Evolutionary conservation across 1,140 invertebrate genomes (phyloP).

Genomic region (Euura saliciscinereae): DNA sequence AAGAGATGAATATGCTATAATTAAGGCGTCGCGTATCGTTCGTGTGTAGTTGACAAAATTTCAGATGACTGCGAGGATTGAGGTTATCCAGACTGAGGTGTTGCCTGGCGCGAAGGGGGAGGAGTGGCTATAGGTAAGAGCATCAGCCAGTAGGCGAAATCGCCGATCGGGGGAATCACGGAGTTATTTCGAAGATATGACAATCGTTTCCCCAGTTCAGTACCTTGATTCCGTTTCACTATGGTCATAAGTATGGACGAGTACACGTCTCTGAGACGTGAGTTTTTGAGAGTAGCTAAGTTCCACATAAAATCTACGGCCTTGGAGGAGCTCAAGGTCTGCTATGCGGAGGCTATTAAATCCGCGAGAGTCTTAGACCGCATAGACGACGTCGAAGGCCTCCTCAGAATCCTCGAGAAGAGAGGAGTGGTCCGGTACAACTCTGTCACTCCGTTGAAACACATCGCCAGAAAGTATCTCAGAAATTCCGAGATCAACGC

Average conservation of each 20-base stretch:
- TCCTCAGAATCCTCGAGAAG: conserved; percentile 47
- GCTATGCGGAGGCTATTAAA: conserved; percentile 9
- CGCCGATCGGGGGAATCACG: background rate
- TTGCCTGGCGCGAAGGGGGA: background rate
- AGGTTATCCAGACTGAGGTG: background rate
- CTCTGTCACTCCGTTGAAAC: conserved; percentile 35
- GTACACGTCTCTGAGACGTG: background rate
- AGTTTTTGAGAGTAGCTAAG: conserved; percentile 2
- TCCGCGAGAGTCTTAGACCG: conserved; percentile 25
- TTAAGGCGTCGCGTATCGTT: no score
- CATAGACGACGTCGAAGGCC: conserved; percentile 34
- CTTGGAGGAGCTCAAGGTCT: background rate
- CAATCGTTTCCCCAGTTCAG: no score
- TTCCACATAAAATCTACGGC: background rate
- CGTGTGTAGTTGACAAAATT: no score
- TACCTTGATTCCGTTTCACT: background rate
- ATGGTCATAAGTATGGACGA: conserved; percentile 10
- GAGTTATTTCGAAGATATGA: background rate
- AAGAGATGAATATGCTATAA: no score
- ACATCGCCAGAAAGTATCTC: conserved; percentile 35
- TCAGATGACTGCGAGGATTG: background rate
- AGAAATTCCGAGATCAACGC: conserved; percentile 23
- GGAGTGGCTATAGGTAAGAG: background rate
- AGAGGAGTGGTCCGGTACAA: conserved; percentile 33
- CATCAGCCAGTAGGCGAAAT: no score